These are phyloP conservation scores for Anthonomus grandis DNA, from an alignment of 1,140 invertebrate genomes.

Conservation along the genomic window DNA sequence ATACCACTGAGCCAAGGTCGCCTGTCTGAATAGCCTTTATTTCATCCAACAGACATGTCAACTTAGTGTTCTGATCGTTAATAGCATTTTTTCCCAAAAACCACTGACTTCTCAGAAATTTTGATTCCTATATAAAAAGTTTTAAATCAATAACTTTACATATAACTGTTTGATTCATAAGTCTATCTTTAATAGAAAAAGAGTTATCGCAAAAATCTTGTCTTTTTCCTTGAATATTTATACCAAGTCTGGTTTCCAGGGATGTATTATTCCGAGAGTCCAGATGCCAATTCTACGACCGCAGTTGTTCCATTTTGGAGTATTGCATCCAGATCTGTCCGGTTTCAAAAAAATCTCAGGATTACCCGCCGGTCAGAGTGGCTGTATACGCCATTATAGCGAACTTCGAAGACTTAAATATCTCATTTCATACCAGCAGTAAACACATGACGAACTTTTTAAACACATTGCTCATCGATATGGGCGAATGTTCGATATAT, in stretches of 20 bases:
- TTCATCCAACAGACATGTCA: too few species aligned
- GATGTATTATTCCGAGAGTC: background rate
- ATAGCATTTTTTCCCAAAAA: too few species aligned
- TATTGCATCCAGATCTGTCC: slow-evolving; percentile 30
- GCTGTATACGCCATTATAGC: slow-evolving; percentile 33
- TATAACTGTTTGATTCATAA: too few species aligned
- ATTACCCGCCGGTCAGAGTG: slow-evolving; percentile 29
- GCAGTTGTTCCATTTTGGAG: slow-evolving; percentile 31
- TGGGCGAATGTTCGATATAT: slow-evolving; percentile 33
- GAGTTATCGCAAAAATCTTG: too few species aligned
- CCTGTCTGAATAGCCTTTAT: too few species aligned
- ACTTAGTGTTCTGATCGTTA: too few species aligned
- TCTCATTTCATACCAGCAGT: slow-evolving; percentile 9
- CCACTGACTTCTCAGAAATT: too few species aligned
- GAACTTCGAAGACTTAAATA: slow-evolving; percentile 23
- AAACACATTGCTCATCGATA: slow-evolving; percentile 26
- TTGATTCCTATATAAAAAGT: too few species aligned
- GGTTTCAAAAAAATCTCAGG: slow-evolving; percentile 23
- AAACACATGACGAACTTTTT: slow-evolving; percentile 8
- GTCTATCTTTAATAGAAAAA: too few species aligned
- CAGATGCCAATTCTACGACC: slow-evolving; percentile 25
- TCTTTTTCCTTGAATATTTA: too few species aligned
- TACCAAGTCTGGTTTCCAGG: background rate
- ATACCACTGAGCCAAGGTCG: too few species aligned
- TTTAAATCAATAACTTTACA: too few species aligned